Percentiles rank a stretch among this genome's conserved stretches.
phyloP scores from a whole-genome alignment of 2,888 invertebrate genomes.

The Operophtera brumata region DNA sequence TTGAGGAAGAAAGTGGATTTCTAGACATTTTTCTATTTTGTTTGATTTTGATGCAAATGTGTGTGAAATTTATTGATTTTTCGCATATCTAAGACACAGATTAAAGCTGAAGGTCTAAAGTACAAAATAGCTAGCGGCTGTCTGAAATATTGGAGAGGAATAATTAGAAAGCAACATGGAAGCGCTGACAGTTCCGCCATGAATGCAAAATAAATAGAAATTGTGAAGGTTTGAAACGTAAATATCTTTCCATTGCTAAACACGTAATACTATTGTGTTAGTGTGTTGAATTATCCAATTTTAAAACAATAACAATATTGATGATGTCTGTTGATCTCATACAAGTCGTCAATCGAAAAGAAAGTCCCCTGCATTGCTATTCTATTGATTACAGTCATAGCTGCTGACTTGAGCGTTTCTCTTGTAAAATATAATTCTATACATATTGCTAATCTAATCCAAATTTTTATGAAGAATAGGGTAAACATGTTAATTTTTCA shows the following conservation, averaged over 20 bases:
- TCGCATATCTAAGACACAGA: constrained; percentile 1
- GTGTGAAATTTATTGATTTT: constrained; percentile 5
- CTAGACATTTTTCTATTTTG: constrained; percentile 59
- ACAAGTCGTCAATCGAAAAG: constrained; percentile 34
- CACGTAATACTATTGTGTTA: constrained; percentile 40
- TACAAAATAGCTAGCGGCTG: neutral
- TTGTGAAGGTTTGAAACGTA: constrained; percentile 63
- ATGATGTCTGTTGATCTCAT: constrained; percentile 26
- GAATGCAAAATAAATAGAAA: constrained; percentile 82
- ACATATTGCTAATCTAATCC: too few species aligned
- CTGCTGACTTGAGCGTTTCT: constrained; percentile 10
- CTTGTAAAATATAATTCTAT: neutral
- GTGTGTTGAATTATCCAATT: constrained; percentile 36
- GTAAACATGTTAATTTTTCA: too few species aligned
- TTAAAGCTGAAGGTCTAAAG: neutral
- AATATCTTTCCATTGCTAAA: constrained; percentile 40
- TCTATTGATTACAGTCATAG: constrained; percentile 27
- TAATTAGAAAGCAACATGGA: constrained; percentile 81
- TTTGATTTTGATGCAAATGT: constrained; percentile 31
- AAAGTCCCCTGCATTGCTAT: constrained; percentile 49
- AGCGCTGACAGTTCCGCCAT: constrained; percentile 82
- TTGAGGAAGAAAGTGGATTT: constrained; percentile 74
- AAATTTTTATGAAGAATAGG: too few species aligned
- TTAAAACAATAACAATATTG: constrained; percentile 33
- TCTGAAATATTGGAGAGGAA: constrained; percentile 28